A percentile compares a stretch with the other conserved stretches of the same genome.
Evolutionary conservation across 2,888 invertebrate species (phyloP).

Genomic region (Oeneis ivallda): DNA sequence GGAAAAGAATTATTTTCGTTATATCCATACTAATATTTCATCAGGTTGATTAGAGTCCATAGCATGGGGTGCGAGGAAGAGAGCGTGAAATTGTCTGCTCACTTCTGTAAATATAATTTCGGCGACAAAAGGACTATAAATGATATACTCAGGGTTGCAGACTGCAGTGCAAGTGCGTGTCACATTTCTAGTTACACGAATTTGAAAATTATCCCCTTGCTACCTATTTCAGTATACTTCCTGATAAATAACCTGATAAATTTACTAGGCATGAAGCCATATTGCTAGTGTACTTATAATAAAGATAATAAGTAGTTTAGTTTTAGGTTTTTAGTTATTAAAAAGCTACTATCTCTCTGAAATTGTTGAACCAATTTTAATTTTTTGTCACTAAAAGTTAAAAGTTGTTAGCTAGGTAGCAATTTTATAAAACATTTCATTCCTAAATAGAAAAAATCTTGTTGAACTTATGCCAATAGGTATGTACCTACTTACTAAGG

Average conservation of each 20-base stretch:
- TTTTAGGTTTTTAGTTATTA: background rate
- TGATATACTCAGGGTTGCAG: constrained; percentile 74
- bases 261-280: background rate
- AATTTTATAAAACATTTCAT: background rate
- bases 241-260: background rate
- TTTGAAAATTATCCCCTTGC: constrained; percentile 56
- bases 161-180: constrained; percentile 69
- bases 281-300: background rate
- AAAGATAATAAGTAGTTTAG: background rate
- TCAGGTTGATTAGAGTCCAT: constrained; percentile 74
- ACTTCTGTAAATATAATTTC: constrained; percentile 82
- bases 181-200: constrained; percentile 65
- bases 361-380: background rate
- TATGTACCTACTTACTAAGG: background rate
- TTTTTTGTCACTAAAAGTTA: background rate
- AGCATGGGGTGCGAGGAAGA: constrained; percentile 75
- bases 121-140: constrained; percentile 81
- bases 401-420: background rate
- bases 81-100: constrained; percentile 82
- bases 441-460: too few relatives aligned
- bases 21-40: constrained; percentile 55
- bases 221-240: constrained; percentile 10
- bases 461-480: too few relatives aligned
- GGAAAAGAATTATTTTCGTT: background rate
- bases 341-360: background rate